Evolutionary conservation across 2,113 vertebrate species (phyloP).

Genomic region (Octodon degus): DNA sequence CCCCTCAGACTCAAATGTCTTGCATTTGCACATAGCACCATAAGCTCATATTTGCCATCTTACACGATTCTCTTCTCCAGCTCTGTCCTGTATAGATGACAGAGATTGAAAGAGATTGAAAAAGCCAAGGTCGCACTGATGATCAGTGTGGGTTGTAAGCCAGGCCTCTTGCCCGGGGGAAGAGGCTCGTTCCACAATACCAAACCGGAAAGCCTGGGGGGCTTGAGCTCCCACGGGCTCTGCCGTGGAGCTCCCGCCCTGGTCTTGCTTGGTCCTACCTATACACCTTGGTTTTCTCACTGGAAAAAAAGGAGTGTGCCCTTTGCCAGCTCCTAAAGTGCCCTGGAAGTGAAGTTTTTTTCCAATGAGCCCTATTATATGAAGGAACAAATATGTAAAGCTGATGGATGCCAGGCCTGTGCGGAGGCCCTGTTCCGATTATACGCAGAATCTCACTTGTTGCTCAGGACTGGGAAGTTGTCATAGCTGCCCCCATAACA

Average conservation of each 20-base stretch:
- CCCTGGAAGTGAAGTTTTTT: not conserved
- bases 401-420: not conserved
- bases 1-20: not conserved
- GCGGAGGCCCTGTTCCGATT: not conserved
- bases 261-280: not conserved
- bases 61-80: not conserved
- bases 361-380: not conserved
- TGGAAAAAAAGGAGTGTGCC: not conserved
- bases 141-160: not conserved
- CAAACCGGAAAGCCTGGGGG: not conserved
- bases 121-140: not conserved
- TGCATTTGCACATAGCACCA: not conserved
- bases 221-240: fast-evolving
- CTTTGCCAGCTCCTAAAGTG: not conserved
- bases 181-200: not conserved
- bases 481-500: fast-evolving
- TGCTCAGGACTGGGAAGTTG: not conserved
- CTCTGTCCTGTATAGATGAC: not conserved
- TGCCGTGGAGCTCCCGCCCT: fast-evolving
- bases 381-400: not conserved
- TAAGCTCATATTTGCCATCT: not conserved
- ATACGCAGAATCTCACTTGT: not conserved
- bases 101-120: not conserved
- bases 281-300: not conserved
- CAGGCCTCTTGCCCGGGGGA: not conserved